phyloP scores from a whole-genome alignment of 2,797 vertebrate species.

The Basileuterus tristriatus region DNA sequence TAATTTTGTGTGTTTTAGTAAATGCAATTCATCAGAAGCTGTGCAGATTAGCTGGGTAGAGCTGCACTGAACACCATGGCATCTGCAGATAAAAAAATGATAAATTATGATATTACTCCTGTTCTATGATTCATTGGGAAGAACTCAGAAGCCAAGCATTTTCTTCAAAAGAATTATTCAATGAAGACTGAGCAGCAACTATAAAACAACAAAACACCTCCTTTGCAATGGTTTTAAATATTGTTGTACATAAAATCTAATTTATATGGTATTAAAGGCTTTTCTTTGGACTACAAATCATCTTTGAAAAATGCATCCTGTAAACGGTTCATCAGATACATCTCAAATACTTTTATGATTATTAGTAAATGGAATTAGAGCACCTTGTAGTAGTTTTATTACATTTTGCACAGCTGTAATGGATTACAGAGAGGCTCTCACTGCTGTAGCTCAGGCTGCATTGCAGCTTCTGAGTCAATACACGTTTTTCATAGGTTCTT shows the following conservation, averaged over 20 bases:
- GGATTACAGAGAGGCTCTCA: background rate
- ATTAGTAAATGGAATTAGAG: slow-evolving; percentile 60
- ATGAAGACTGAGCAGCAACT: background rate
- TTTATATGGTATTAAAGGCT: slow-evolving; percentile 47
- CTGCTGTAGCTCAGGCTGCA: background rate
- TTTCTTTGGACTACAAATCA: slow-evolving; percentile 23
- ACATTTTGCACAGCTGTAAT: slow-evolving; percentile 4
- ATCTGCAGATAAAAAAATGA: slow-evolving; percentile 42
- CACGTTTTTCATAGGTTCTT: background rate
- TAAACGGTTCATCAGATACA: background rate
- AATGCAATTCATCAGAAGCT: slow-evolving; percentile 35
- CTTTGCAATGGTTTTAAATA: slow-evolving; percentile 39
- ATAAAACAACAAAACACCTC: slow-evolving; percentile 52
- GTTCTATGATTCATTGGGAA: slow-evolving; percentile 43
- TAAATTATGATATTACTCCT: slow-evolving; percentile 20
- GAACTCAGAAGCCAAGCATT: background rate
- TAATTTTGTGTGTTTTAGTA: background rate
- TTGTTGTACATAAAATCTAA: slow-evolving; percentile 57
- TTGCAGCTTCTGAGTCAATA: background rate
- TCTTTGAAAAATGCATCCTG: slow-evolving; percentile 23
- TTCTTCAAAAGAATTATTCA: slow-evolving; percentile 31
- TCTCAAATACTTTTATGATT: slow-evolving; percentile 49
- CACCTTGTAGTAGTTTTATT: slow-evolving; percentile 50
- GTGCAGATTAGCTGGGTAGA: slow-evolving; percentile 19
- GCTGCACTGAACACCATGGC: background rate